A percentile compares a stretch with the other conserved stretches of the same genome.
These are phyloP conservation scores for Diogma glabrata DNA, from an alignment of 2,888 invertebrate species.

Conservation along the genomic window DNA sequence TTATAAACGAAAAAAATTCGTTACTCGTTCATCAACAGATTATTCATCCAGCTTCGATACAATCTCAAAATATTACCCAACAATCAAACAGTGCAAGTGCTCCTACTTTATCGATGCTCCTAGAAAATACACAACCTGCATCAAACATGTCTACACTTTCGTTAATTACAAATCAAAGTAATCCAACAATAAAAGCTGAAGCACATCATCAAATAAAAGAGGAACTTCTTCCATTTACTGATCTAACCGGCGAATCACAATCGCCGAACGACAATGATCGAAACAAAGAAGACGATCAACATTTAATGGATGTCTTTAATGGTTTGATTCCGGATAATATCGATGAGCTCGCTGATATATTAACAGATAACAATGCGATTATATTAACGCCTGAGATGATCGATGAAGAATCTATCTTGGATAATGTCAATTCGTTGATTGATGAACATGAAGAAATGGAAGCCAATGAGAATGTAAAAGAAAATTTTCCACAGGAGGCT, in stretches of 20 bases:
- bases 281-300: slow-evolving; percentile 29
- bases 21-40: too few relatives aligned
- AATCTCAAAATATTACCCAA: slow-evolving; percentile 26
- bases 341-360: slow-evolving; percentile 32
- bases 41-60: slow-evolving; percentile 16
- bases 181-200: slow-evolving; percentile 14
- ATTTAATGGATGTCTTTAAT: slow-evolving; percentile 32
- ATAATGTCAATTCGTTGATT: slow-evolving; percentile 26
- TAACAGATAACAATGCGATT: slow-evolving; percentile 24
- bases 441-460: slow-evolving; percentile 16
- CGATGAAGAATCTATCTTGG: slow-evolving; percentile 30
- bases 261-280: slow-evolving; percentile 4
- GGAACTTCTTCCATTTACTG: background rate
- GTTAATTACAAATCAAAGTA: slow-evolving; percentile 12
- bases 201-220: background rate
- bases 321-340: slow-evolving; percentile 32
- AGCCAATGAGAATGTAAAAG: slow-evolving; percentile 15
- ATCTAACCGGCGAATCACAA: slow-evolving; percentile 5
- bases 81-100: slow-evolving; percentile 39
- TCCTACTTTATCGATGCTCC: slow-evolving; percentile 61
- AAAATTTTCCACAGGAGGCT: background rate
- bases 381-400: slow-evolving; percentile 27
- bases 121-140: slow-evolving; percentile 42
- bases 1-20: too few relatives aligned
- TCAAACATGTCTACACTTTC: slow-evolving; percentile 11